phyloP scores from a whole-genome alignment of 2,888 invertebrate species.

The Noctua fimbriata region DNA sequence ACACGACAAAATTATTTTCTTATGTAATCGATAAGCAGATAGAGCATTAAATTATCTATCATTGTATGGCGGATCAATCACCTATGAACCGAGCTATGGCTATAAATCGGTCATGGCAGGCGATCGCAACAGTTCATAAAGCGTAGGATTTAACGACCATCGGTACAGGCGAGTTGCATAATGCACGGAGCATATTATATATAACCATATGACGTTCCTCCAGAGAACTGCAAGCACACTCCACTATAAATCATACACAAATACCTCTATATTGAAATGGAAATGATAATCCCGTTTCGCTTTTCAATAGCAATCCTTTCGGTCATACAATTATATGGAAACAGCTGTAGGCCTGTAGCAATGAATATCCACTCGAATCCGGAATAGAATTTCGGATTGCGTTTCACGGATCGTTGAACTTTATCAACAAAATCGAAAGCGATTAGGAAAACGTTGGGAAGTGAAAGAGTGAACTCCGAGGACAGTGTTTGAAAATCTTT shows the following conservation, averaged over 20 bases:
- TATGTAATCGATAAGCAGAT: constrained; percentile 42
- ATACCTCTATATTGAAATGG: constrained; percentile 46
- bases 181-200: constrained; percentile 53
- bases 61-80: constrained; percentile 76
- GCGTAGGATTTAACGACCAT: constrained; percentile 71
- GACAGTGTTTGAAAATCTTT: constrained; percentile 33
- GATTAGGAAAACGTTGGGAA: constrained; percentile 63
- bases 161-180: constrained; percentile 61
- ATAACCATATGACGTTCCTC: constrained; percentile 19
- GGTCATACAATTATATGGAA: constrained; percentile 44
- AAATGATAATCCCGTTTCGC: constrained; percentile 56
- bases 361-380: constrained; percentile 52
- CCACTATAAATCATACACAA: constrained; percentile 47
- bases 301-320: constrained; percentile 53
- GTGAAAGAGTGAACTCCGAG: constrained; percentile 54
- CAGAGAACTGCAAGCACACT: constrained; percentile 39
- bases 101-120: constrained; percentile 79
- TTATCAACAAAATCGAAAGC: constrained; percentile 63
- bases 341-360: constrained; percentile 40
- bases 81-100: constrained; percentile 75
- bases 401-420: constrained; percentile 61
- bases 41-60: constrained; percentile 66
- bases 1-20: constrained; percentile 41
- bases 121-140: constrained; percentile 73
- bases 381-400: constrained; percentile 61